Evolutionary conservation across 2,113 vertebrate species (phyloP).

Genomic region (Cardinalis cardinalis): DNA sequence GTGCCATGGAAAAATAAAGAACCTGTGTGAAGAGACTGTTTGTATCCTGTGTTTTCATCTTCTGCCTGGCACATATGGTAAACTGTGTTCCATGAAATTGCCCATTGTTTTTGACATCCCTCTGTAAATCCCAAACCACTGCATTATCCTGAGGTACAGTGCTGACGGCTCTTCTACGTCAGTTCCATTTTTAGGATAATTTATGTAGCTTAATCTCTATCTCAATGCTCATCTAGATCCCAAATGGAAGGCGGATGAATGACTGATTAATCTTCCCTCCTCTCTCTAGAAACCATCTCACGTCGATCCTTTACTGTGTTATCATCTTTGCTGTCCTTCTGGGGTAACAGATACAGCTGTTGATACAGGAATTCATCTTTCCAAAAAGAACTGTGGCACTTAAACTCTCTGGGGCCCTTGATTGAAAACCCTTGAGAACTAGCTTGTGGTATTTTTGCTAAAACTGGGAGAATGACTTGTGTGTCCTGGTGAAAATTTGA

Average conservation of each 20-base stretch:
- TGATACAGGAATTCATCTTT: background rate
- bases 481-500: background rate
- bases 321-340: background rate
- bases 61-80: background rate
- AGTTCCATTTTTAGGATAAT: slow-evolving; percentile 53
- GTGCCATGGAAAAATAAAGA: background rate
- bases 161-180: background rate
- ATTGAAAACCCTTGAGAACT: background rate
- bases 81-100: background rate
- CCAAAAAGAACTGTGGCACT: background rate
- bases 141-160: background rate
- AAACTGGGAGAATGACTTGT: accelerated
- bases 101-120: background rate
- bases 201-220: slow-evolving; percentile 32
- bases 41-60: background rate
- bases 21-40: background rate
- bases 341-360: background rate
- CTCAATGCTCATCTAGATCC: slow-evolving; percentile 23
- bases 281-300: background rate
- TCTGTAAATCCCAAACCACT: background rate
- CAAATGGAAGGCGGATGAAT: slow-evolving; percentile 9
- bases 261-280: background rate
- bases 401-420: background rate
- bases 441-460: background rate
- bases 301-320: background rate